Conservation (phyloP, 2,113 vertebrate species). For the Etia nguti region DNA sequence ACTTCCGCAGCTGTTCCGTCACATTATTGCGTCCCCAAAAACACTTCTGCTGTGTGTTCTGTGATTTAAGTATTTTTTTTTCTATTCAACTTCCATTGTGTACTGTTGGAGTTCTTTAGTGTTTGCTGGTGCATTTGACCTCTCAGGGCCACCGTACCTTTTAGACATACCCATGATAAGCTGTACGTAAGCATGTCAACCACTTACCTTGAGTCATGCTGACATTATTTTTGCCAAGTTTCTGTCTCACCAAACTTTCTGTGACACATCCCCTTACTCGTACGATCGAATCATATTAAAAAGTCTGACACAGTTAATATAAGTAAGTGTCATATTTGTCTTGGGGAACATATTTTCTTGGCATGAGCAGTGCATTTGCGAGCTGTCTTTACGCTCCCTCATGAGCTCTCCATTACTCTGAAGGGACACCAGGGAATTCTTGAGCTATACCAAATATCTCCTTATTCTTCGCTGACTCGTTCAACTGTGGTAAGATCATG, state of each 20-base stretch:
- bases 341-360: neutral
- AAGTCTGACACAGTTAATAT: neutral
- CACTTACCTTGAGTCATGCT: neutral
- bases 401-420: neutral
- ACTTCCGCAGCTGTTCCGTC: neutral
- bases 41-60: neutral
- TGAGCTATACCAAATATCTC: slow-evolving; percentile 14
- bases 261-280: neutral
- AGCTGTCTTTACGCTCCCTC: neutral
- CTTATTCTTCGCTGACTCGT: neutral
- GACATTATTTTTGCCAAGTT: neutral
- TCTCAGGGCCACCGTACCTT: neutral
- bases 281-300: neutral
- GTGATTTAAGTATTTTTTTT: neutral
- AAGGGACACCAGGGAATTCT: neutral
- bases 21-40: fast-evolving
- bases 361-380: neutral
- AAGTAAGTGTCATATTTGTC: neutral
- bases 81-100: neutral
- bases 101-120: neutral
- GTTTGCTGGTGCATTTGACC: neutral
- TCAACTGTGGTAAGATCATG: neutral
- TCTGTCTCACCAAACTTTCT: neutral
- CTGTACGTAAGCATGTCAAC: neutral
- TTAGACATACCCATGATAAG: neutral